Base-by-base conservation (phyloP, 1,140 invertebrate genomes). In the Gryllus bimaculatus region DNA sequence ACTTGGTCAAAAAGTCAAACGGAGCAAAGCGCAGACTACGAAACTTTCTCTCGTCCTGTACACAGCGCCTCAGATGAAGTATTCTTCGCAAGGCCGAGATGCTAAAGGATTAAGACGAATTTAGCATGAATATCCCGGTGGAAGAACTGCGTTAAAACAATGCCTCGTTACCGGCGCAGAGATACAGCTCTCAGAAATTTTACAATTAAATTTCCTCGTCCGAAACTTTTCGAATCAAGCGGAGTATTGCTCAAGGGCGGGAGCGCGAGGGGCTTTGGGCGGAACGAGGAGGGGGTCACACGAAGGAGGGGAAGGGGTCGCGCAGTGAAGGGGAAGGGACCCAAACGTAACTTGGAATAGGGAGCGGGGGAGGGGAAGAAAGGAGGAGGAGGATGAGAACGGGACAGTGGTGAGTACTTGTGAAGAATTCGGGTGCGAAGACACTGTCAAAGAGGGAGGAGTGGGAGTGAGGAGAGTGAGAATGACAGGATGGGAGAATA, bases 1-100 rank as follows among this genome's bases (percentile, higher is more conserved):
- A 66, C 54, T 66, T 66, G 54, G 54, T 66, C 54, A 66, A 66
- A 39, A 66, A 66, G 54, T 66, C 54, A 66, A 66, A 66, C 54
- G 54, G 10, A 13, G 54, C 18, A 10, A 13, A 18, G 18, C 54
- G 18, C 10, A 10, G 18, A 66, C 10, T 13, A 66, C 54, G 54
- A 10, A 66, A 66, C 54, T 66, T 66, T 66, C 18, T 18, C 18
- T 18, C 54, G 54, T 1, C 10, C 54, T 66, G 10, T 18, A 18
- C 54, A 39, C 26, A 39, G 7, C 54, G 18, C 54, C 18, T 3
- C 2, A 66, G 54, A 66, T 66, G 54, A 66, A 66, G 54, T 66
- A 66, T 66, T 66, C 54, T 66, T 13, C 54, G 10, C 54, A 13
- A 13, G 10, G 0, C 54, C 54, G 54, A 10, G 54, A 13, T 18